Conservation (phyloP, 2,797 vertebrate species). For the Characodon lateralis region DNA sequence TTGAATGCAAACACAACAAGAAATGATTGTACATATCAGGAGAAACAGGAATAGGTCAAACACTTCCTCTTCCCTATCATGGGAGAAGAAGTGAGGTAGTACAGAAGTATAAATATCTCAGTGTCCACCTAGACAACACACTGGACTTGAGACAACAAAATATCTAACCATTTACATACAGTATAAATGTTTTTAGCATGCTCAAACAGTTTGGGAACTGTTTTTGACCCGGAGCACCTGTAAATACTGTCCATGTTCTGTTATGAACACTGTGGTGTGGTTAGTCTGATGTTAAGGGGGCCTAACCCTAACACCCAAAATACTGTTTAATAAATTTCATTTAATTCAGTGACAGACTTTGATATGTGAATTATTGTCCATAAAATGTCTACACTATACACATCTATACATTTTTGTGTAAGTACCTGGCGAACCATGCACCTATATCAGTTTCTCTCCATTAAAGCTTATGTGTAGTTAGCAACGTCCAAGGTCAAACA, state of each 20-base stretch:
- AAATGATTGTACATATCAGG: background rate
- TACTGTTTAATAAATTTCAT: background rate
- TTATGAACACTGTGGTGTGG: background rate
- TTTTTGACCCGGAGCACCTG: background rate
- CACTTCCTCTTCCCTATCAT: background rate
- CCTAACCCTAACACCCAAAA: background rate
- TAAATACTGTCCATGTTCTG: background rate
- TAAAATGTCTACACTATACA: background rate
- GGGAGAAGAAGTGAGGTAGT: background rate
- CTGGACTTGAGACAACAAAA: background rate
- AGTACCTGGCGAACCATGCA: no score
- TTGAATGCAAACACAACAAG: background rate
- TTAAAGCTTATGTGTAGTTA: background rate
- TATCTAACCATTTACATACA: no score
- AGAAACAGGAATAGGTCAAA: background rate
- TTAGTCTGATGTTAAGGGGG: background rate
- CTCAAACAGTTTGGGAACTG: background rate
- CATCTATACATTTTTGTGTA: background rate
- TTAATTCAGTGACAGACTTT: background rate
- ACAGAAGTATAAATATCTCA: background rate
- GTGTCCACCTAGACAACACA: background rate
- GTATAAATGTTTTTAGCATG: background rate
- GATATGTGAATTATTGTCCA: background rate
- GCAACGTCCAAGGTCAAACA: background rate
- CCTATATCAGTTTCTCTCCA: background rate